phyloP scores from a whole-genome alignment of 2,113 vertebrate genomes.

The Nannospalax galili region DNA sequence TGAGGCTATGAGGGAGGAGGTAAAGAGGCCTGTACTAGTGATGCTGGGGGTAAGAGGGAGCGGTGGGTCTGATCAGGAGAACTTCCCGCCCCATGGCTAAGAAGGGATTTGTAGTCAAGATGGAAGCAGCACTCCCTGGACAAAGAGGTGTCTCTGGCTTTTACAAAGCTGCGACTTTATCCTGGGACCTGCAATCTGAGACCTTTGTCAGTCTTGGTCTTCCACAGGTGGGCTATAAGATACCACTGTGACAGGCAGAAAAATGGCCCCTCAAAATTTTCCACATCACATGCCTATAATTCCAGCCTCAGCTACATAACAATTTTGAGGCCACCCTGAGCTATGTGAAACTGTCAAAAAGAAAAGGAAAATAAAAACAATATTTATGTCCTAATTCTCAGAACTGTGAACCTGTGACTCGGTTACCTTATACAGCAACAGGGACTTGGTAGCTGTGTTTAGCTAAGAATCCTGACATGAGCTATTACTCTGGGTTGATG shows the following conservation, averaged over 20 bases:
- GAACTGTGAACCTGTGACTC: neutral
- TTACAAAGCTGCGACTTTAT: neutral
- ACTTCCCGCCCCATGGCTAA: neutral
- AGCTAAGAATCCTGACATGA: neutral
- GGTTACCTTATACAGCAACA: neutral
- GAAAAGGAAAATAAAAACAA: neutral
- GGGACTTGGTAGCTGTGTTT: neutral
- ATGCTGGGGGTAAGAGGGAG: rapidly evolving
- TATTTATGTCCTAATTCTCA: neutral
- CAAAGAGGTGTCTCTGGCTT: neutral
- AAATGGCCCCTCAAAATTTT: neutral
- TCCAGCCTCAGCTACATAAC: neutral
- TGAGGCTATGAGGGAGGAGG: no score
- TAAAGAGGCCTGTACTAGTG: no score
- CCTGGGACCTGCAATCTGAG: neutral
- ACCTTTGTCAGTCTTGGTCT: neutral
- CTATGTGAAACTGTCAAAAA: neutral
- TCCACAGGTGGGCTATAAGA: neutral
- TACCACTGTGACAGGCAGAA: neutral
- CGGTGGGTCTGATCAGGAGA: neutral
- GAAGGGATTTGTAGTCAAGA: neutral
- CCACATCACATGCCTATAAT: neutral
- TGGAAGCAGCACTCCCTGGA: neutral
- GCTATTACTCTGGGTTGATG: neutral
- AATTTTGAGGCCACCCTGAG: neutral